A percentile compares a stretch with the other conserved stretches of the same genome.
Evolutionary conservation across 1,140 invertebrate species (phyloP).

Genomic region (Drosophila prosaltans): DNA sequence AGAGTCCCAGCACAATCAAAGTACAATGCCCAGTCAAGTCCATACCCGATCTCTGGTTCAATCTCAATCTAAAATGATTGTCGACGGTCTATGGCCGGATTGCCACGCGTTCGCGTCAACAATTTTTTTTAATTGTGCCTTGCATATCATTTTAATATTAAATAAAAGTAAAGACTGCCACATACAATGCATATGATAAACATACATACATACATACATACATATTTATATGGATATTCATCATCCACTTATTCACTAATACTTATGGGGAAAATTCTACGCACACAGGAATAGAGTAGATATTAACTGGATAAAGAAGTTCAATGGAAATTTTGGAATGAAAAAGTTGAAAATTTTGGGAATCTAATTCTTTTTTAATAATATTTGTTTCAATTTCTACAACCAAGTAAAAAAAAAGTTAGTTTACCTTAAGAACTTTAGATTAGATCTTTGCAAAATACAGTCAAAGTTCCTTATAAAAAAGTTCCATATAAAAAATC

Average conservation of each 20-base stretch:
- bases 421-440: too few species aligned
- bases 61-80: slow-evolving; percentile 44
- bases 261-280: background rate
- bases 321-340: too few species aligned
- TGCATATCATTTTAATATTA: slow-evolving; percentile 73
- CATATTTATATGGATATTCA: slow-evolving; percentile 3
- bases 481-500: too few species aligned
- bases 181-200: background rate
- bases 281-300: background rate
- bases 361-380: too few species aligned
- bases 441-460: too few species aligned
- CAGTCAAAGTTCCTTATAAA: too few species aligned
- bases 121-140: slow-evolving; percentile 65
- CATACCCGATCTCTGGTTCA: slow-evolving; percentile 11
- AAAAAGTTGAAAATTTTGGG: too few species aligned
- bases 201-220: background rate
- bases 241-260: background rate
- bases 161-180: slow-evolving; percentile 27
- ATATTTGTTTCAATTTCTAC: too few species aligned
- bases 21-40: slow-evolving; percentile 51
- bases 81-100: slow-evolving; percentile 51
- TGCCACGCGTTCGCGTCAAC: slow-evolving; percentile 53
- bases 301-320: background rate
- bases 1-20: slow-evolving; percentile 20
- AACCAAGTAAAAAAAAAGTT: too few species aligned